phyloP scores from a whole-genome alignment of 1,140 invertebrate genomes.

The Teleogryllus occipitalis region DNA sequence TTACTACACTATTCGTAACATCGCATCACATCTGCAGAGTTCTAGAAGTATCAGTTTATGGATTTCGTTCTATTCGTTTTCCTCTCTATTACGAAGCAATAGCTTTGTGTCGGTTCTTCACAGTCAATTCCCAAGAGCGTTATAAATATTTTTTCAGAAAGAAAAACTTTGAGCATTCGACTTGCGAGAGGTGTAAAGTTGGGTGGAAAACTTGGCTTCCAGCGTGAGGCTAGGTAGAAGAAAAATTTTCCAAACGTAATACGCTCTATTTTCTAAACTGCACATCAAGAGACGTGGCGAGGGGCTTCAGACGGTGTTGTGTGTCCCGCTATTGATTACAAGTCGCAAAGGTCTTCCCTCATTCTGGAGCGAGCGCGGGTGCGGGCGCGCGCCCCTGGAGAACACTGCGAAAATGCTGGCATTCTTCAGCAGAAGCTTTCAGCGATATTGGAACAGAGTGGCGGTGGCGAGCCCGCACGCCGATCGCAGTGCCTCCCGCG shows the following conservation, averaged over 20 bases:
- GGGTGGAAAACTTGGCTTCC: not conserved
- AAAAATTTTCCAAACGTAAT: not conserved
- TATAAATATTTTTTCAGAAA: not conserved
- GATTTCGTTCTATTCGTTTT: no score
- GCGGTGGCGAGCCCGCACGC: not conserved
- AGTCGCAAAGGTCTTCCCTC: not conserved
- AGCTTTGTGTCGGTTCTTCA: not conserved
- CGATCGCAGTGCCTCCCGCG: no score
- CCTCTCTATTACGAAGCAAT: no score
- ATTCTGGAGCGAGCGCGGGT: not conserved
- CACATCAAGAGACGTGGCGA: no score
- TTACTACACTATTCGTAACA: no score
- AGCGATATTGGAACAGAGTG: not conserved
- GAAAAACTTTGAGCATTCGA: not conserved
- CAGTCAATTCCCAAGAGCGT: not conserved
- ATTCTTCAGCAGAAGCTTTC: slow-evolving; percentile 1
- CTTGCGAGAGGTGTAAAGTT: not conserved
- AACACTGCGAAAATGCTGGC: not conserved
- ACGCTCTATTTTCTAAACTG: not conserved
- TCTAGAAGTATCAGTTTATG: no score
- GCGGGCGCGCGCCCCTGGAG: no score
- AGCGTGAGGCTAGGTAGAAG: not conserved
- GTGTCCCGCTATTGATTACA: not conserved
- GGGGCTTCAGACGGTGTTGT: not conserved
- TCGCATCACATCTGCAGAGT: no score